These are phyloP conservation scores for Notechis scutatus DNA, from an alignment of 2,113 vertebrate species.

Conservation along the genomic window DNA sequence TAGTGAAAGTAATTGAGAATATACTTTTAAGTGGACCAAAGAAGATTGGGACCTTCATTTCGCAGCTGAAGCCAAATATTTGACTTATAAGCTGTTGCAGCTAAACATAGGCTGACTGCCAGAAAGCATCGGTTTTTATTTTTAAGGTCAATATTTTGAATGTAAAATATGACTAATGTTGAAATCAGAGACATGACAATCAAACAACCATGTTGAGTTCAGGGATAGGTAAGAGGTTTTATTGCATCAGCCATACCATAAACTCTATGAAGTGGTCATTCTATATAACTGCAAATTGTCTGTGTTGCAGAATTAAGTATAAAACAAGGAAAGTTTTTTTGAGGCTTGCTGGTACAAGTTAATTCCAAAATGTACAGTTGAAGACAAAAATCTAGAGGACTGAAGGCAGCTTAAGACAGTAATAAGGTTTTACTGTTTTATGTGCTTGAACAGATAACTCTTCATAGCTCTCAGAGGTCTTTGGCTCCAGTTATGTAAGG, in stretches of 20 bases:
- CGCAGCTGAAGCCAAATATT: conserved; percentile 61
- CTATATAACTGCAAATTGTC: background rate
- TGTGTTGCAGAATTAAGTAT: background rate
- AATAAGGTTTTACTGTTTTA: background rate
- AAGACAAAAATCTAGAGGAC: background rate
- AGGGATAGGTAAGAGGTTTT: background rate
- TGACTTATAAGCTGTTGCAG: conserved; percentile 43
- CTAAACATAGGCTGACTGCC: conserved; percentile 44
- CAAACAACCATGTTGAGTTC: conserved; percentile 28
- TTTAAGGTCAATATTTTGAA: conserved; percentile 41
- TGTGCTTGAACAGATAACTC: background rate
- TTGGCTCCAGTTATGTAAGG: background rate
- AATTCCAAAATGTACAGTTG: background rate
- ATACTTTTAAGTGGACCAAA: conserved; percentile 57
- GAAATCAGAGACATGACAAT: conserved; percentile 59
- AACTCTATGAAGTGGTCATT: background rate
- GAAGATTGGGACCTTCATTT: conserved; percentile 45
- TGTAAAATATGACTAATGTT: conserved; percentile 43
- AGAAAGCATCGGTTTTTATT: conserved; percentile 46
- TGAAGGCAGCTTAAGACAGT: background rate
- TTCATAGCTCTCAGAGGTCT: background rate
- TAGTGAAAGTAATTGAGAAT: conserved; percentile 31
- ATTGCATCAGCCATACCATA: background rate
- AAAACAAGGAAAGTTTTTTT: background rate
- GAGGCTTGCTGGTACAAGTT: background rate